Base-by-base conservation (phyloP, 1,140 invertebrate genomes). In the Megathymus violae region DNA sequence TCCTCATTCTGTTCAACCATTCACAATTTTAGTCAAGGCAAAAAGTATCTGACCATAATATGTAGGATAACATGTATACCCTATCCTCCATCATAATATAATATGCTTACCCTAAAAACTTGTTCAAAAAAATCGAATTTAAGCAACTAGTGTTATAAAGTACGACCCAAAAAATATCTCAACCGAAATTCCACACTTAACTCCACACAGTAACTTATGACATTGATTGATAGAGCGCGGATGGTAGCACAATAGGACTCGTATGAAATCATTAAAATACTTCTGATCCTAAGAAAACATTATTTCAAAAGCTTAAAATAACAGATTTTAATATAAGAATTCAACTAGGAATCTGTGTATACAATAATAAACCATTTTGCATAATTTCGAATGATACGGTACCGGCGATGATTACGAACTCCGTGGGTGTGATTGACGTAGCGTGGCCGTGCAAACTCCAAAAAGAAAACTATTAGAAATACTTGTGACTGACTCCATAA, bases 381-480 rank as follows among this genome's bases (percentile, higher is more conserved):
- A 64, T 50, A 69, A 75, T 77, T 65, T 62, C 43, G 50, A 71
- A 71, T 70, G 56, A 64, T 70, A 74, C 67, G 67, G 65, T 68
- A 43, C 67, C 56, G 52, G 46, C 13, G 25, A 61, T 70, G 50
- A 62, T 65, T 69, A 71, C 80, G 62, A 64, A 70, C 65, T 50
- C 59, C 56, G 71, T 78, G 77, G 84, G 82, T 78, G 82, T 77
- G 83, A 86, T 82, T 62, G 74, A 87, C 82, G 69, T 67, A 80
- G 64, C 77, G 76, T 78, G 75, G 76, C 79, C 68, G 61, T 71
- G 78, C 75, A 80, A 82, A 78, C 79, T 64, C 62, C 63, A n/a
- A n/a, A n/a, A n/a, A 36, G 25, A 52, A 71, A 65, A 72, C 80
- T 74, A 77, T 79, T 77, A 76, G 71, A 81, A 80, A 77, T 64